A percentile compares a stretch with the other conserved stretches of the same genome.
phyloP scores from a whole-genome alignment of 2,888 invertebrate genomes.

The Exephanes ischioxanthus region DNA sequence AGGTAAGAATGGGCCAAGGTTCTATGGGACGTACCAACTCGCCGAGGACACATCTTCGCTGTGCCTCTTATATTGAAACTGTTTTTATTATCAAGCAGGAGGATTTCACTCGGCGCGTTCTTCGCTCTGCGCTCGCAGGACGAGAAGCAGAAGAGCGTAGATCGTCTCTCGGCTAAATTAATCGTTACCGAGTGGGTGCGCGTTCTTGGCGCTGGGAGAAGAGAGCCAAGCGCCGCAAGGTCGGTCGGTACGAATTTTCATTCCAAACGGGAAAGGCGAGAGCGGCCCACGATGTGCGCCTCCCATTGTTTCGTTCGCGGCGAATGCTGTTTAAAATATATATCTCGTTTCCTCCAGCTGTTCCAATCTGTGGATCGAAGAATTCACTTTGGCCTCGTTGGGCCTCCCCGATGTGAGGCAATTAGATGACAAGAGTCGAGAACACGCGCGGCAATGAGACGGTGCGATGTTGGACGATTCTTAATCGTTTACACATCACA shows the following conservation, averaged over 20 bases:
- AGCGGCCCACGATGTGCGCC: conserved; percentile 14
- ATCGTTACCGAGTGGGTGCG: conserved; percentile 44
- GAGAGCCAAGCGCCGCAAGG: conserved; percentile 42
- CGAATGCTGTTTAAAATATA: conserved; percentile 22
- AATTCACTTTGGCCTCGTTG: background rate
- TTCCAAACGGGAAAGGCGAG: conserved; percentile 59
- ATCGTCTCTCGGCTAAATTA: conserved; percentile 43
- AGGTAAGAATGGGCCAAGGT: conserved; percentile 64
- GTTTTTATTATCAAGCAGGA: conserved; percentile 41
- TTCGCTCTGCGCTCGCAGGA: conserved; percentile 18
- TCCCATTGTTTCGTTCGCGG: conserved; percentile 33
- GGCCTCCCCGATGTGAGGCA: background rate
- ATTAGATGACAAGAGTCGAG: conserved; percentile 20
- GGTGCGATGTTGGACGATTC: conserved; percentile 35
- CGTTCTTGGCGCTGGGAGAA: background rate
- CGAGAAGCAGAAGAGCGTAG: conserved; percentile 13
- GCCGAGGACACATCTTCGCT: conserved; percentile 32
- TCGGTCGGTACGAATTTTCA: conserved; percentile 56
- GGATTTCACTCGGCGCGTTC: conserved; percentile 32
- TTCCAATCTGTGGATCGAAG: background rate
- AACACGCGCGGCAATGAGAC: background rate
- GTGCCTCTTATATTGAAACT: conserved; percentile 44
- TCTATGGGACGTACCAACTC: conserved; percentile 27
- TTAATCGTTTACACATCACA: background rate
- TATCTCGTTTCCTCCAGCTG: conserved; percentile 15